phyloP scores from a whole-genome alignment of 2,888 invertebrate species.

The Adelognathus sp. region DNA sequence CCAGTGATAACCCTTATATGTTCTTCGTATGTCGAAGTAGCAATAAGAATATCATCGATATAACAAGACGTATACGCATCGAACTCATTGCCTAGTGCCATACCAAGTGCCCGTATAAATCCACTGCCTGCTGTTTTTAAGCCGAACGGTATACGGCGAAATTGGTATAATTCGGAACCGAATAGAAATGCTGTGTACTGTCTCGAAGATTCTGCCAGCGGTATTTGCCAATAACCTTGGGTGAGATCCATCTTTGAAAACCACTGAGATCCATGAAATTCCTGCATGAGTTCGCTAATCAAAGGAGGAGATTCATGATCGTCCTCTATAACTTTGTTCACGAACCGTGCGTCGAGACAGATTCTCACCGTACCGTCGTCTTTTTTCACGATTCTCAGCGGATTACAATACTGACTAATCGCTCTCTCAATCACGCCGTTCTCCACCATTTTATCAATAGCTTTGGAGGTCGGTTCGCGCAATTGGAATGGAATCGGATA shows the following conservation, averaged over 20 bases:
- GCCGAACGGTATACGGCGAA: not conserved
- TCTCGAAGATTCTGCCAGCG: slow-evolving; percentile 33
- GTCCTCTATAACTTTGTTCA: slow-evolving; percentile 65
- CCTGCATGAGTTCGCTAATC: slow-evolving; percentile 40
- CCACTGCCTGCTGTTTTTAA: no score
- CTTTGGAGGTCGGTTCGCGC: slow-evolving; percentile 54
- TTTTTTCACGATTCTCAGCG: slow-evolving; percentile 65
- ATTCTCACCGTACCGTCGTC: slow-evolving; percentile 66
- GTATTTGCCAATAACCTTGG: slow-evolving; percentile 61
- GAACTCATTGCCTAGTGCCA: not conserved
- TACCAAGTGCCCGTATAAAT: not conserved
- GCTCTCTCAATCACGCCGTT: slow-evolving; percentile 65
- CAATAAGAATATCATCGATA: not conserved
- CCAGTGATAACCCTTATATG: not conserved
- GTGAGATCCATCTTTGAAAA: slow-evolving; percentile 57
- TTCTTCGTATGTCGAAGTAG: not conserved
- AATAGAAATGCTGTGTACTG: slow-evolving; percentile 62
- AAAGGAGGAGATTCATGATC: slow-evolving; percentile 61
- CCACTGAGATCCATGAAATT: slow-evolving; percentile 32
- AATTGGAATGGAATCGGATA: slow-evolving; percentile 68
- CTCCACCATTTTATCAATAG: slow-evolving; percentile 61
- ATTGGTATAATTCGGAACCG: not conserved
- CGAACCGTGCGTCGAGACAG: slow-evolving; percentile 67
- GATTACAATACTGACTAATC: slow-evolving; percentile 65
- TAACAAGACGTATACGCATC: not conserved